These are phyloP conservation scores for Sciaenops ocellatus DNA, from an alignment of 2,797 vertebrate species.

Conservation along the genomic window DNA sequence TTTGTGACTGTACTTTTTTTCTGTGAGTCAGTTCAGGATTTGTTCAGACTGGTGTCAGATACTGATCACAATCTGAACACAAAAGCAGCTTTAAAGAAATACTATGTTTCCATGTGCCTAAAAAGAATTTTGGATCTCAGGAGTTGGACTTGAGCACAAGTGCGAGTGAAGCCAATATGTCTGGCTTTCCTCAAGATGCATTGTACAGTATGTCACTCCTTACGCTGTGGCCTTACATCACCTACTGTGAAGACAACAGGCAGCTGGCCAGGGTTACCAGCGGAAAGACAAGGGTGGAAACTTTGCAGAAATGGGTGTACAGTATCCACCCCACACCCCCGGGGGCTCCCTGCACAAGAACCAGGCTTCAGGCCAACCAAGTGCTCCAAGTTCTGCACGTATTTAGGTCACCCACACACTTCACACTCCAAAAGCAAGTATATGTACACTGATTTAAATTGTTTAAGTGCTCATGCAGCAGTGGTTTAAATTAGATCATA, in stretches of 20 bases:
- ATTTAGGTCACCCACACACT: conserved; percentile 72
- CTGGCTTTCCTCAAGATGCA: conserved; percentile 63
- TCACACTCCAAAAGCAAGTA: conserved; percentile 45
- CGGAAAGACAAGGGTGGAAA: conserved; percentile 72
- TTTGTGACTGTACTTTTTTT: conserved; percentile 9
- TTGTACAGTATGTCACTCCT: conserved; percentile 72
- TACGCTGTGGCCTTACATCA: conserved; percentile 74
- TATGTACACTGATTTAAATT: conserved; percentile 55
- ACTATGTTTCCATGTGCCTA: conserved; percentile 10
- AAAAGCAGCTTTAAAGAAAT: conserved; percentile 32
- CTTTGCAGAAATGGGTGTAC: conserved; percentile 71
- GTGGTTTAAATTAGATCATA: conserved; percentile 72
- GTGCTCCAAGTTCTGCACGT: conserved; percentile 55
- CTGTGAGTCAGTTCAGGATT: conserved; percentile 10
- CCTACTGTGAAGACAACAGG: conserved; percentile 70
- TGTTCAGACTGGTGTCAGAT: conserved; percentile 29
- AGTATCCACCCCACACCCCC: conserved; percentile 69
- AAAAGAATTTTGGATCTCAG: conserved; percentile 40
- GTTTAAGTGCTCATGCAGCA: conserved; percentile 59
- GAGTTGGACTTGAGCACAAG: conserved; percentile 50
- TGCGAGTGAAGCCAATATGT: conserved; percentile 53
- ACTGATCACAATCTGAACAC: conserved; percentile 28
- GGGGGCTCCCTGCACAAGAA: conserved; percentile 57
- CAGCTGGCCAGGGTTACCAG: conserved; percentile 61
- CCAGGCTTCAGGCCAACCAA: conserved; percentile 59